Conservation (phyloP, 2,888 invertebrate genomes). For the Campopleginae sp. region DNA sequence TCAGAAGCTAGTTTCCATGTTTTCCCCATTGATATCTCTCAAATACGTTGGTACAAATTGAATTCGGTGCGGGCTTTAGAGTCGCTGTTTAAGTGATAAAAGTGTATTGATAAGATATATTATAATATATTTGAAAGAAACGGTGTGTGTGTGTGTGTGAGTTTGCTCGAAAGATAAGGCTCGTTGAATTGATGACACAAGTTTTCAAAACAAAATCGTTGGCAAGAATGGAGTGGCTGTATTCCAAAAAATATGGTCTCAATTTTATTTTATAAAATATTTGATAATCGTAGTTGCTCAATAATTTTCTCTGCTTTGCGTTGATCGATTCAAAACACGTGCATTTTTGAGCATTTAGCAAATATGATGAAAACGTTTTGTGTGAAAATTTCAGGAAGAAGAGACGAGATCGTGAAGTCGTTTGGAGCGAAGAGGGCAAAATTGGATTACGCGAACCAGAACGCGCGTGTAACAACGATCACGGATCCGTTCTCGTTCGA, state of each 20-base stretch:
- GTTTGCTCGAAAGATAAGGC: neutral
- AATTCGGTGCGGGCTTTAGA: neutral
- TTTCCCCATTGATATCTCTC: neutral
- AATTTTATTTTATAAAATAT: neutral
- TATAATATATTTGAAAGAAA: neutral
- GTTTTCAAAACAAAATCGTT: neutral
- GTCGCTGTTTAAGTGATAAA: neutral
- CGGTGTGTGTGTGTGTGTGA: neutral
- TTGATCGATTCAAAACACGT: no score
- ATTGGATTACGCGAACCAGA: slow-evolving; percentile 82
- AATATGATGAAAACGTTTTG: neutral
- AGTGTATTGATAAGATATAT: neutral
- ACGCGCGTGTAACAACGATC: slow-evolving; percentile 76
- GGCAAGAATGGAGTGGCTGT: neutral
- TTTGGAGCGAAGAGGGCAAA: slow-evolving; percentile 80
- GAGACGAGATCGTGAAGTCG: slow-evolving; percentile 79
- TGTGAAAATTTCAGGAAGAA: slow-evolving; percentile 76
- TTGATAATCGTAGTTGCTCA: no score
- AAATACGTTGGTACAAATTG: neutral
- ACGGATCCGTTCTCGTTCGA: slow-evolving; percentile 84
- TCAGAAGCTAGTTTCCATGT: neutral
- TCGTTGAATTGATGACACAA: slow-evolving; percentile 1
- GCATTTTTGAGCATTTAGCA: neutral
- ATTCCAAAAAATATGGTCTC: neutral
- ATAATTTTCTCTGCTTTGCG: no score